Percentiles rank a stretch among this genome's conserved stretches.
phyloP scores from a whole-genome alignment of 1,140 invertebrate genomes.

The Phocides pigmalion region DNA sequence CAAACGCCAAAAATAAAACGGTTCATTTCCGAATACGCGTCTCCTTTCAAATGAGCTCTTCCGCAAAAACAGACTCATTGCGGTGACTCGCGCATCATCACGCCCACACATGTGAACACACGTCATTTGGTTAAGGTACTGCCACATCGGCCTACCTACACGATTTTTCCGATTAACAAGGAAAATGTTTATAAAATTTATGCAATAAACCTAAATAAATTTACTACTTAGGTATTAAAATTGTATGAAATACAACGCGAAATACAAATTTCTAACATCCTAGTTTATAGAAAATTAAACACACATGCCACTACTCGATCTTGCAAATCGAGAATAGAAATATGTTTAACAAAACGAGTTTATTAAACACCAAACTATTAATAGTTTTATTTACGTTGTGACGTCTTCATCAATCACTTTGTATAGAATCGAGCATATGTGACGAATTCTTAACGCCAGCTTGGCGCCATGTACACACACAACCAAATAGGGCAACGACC shows the following conservation, averaged over 20 bases:
- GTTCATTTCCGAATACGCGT: constrained; percentile 2
- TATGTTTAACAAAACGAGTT: too few species aligned
- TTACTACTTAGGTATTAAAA: too few species aligned
- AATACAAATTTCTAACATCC: too few species aligned
- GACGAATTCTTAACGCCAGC: constrained; percentile 46
- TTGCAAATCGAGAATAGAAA: too few species aligned
- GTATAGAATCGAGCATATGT: neutral
- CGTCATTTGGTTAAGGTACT: neutral
- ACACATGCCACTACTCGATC: too few species aligned
- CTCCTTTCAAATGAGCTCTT: constrained; percentile 3
- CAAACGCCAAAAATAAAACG: constrained; percentile 2
- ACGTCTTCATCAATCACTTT: neutral
- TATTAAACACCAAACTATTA: too few species aligned
- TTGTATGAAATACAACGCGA: too few species aligned
- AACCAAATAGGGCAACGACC: constrained; percentile 78
- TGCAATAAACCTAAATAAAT: too few species aligned
- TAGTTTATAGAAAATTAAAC: too few species aligned
- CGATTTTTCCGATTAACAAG: neutral
- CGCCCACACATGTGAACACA: constrained; percentile 11
- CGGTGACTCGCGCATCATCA: constrained; percentile 11
- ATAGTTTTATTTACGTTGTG: too few species aligned
- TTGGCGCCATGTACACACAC: constrained; percentile 69
- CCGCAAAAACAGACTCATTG: constrained; percentile 9
- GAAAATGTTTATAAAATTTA: neutral
- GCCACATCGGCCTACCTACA: neutral